Percentiles rank a stretch among this genome's conserved stretches.
These are phyloP conservation scores for Aphyosemion australe DNA, from an alignment of 2,113 vertebrate genomes.

Conservation along the genomic window DNA sequence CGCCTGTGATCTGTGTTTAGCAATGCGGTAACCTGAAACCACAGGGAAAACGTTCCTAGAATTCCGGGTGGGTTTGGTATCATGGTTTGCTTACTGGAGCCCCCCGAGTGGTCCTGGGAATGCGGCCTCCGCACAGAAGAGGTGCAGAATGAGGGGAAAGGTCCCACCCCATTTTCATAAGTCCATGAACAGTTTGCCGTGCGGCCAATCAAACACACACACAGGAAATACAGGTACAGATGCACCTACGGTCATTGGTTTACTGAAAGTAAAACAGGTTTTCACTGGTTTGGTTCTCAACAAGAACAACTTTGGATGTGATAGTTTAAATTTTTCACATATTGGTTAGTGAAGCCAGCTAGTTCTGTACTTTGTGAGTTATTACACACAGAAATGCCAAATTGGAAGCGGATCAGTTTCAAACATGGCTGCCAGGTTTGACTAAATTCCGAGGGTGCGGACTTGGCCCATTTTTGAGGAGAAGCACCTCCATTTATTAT, in stretches of 20 bases:
- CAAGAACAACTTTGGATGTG: no score
- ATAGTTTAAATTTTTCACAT: no score
- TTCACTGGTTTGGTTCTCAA: background rate
- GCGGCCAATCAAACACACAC: constrained; percentile 6
- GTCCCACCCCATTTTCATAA: constrained; percentile 37
- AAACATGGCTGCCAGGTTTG: constrained; percentile 9
- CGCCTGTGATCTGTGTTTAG: constrained; percentile 54
- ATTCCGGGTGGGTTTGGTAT: constrained; percentile 78
- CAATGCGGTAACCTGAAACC: constrained; percentile 75
- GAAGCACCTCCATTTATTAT: constrained; percentile 10
- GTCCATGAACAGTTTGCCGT: constrained; percentile 17
- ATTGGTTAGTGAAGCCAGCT: background rate
- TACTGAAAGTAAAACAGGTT: background rate
- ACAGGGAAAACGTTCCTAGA: constrained; percentile 76
- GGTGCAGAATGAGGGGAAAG: constrained; percentile 49
- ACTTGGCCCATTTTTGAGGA: background rate
- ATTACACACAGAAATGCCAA: constrained; percentile 1
- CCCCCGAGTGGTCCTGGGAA: constrained; percentile 71
- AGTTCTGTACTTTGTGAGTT: background rate
- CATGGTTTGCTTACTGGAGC: constrained; percentile 64
- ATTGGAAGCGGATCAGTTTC: constrained; percentile 9
- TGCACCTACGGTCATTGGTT: background rate
- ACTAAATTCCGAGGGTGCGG: constrained; percentile 3
- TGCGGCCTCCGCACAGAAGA: constrained; percentile 56
- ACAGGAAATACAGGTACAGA: background rate